A percentile compares a stretch with the other conserved stretches of the same genome.
These are phyloP conservation scores for Stenurella melanura DNA, from an alignment of 2,888 invertebrate species.

Conservation along the genomic window DNA sequence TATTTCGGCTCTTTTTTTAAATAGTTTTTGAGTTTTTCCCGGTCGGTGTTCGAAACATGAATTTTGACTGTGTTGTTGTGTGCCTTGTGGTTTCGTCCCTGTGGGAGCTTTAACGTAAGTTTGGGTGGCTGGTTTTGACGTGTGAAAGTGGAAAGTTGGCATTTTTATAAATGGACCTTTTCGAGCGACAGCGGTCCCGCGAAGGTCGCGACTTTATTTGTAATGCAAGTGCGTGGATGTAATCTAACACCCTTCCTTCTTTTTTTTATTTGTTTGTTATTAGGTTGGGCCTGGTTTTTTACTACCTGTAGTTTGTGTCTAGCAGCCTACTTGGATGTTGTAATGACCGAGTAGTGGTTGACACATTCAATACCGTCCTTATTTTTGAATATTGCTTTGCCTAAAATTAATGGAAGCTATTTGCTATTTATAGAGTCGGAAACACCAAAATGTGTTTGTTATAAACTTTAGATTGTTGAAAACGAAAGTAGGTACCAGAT, in stretches of 20 bases:
- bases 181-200: conserved; percentile 16
- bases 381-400: too few species aligned
- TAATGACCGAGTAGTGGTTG: too few species aligned
- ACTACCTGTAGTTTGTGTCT: too few species aligned
- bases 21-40: conserved; percentile 27
- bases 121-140: neutral
- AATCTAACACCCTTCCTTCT: conserved; percentile 2
- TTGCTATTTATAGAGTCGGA: too few species aligned
- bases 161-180: conserved; percentile 35
- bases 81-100: conserved; percentile 8
- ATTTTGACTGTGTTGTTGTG: conserved; percentile 28
- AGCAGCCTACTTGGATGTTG: too few species aligned
- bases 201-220: conserved; percentile 36
- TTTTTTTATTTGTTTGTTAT: too few species aligned
- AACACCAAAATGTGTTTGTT: too few species aligned
- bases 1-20: conserved; percentile 43
- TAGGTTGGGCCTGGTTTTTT: too few species aligned
- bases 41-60: conserved; percentile 2
- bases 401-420: too few species aligned
- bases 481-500: too few species aligned
- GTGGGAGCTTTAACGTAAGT: conserved; percentile 24
- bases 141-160: conserved; percentile 37
- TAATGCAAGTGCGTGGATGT: conserved; percentile 32
- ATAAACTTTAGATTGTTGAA: too few species aligned
- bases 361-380: too few species aligned